phyloP scores from a whole-genome alignment of 2,888 invertebrate species.

The Germaria angustata region DNA sequence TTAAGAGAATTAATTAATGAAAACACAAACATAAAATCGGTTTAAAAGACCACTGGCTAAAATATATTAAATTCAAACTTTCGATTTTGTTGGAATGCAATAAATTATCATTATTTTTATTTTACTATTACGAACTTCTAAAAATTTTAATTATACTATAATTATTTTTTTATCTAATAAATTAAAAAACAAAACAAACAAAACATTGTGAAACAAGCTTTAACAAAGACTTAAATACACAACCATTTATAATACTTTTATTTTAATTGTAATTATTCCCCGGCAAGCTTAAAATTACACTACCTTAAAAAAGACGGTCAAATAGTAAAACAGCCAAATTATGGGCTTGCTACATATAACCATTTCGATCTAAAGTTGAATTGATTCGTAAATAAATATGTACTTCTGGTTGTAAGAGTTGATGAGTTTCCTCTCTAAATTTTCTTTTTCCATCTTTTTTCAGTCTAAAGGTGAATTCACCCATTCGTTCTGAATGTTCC shows the following conservation, averaged over 20 bases:
- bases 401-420: too few species aligned
- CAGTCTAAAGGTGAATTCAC: too few species aligned
- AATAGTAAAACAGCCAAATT: conserved; percentile 9
- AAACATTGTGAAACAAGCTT: conserved; percentile 61
- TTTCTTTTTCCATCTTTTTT: too few species aligned
- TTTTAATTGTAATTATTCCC: conserved; percentile 32
- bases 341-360: neutral
- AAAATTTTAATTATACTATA: conserved; percentile 16
- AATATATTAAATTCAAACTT: neutral
- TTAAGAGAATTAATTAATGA: conserved; percentile 42
- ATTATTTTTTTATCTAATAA: conserved; percentile 48
- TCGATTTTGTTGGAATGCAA: conserved; percentile 52
- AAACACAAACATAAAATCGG: conserved; percentile 33
- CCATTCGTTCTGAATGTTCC: too few species aligned
- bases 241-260: conserved; percentile 42
- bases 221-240: conserved; percentile 66
- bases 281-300: conserved; percentile 44
- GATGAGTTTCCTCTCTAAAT: too few species aligned
- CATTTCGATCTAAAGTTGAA: neutral
- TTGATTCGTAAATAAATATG: neutral
- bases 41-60: conserved; percentile 36
- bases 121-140: conserved; percentile 30
- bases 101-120: conserved; percentile 35
- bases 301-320: conserved; percentile 49
- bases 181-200: conserved; percentile 18